A percentile compares a stretch with the other conserved stretches of the same genome.
These are phyloP conservation scores for Eilema sororculum DNA, from an alignment of 2,888 invertebrate genomes.

Conservation along the genomic window DNA sequence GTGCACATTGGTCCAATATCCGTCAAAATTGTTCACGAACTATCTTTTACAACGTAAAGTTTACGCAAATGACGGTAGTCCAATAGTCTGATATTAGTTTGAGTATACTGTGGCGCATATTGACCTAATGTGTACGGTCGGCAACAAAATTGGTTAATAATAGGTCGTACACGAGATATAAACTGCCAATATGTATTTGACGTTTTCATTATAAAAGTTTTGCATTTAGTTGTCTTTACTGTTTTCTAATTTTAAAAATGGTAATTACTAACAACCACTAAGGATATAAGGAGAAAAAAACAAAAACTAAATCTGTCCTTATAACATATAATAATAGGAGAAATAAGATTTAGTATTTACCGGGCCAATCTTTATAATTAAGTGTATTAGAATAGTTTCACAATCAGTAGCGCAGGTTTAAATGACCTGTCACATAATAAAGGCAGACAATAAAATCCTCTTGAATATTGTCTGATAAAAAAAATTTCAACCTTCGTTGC, in stretches of 20 bases:
- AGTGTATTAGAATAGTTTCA: neutral
- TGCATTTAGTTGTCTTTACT: no score
- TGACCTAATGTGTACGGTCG: neutral
- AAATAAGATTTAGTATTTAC: no score
- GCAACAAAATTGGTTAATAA: neutral
- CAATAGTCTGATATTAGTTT: neutral
- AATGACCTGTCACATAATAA: neutral
- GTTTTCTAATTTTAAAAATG: no score
- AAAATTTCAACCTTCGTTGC: neutral
- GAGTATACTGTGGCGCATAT: neutral
- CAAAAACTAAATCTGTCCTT: no score
- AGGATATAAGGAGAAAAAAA: no score
- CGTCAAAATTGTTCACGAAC: neutral
- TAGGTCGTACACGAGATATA: neutral
- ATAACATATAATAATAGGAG: no score
- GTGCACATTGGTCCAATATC: neutral
- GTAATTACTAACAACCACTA: no score
- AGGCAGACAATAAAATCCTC: neutral
- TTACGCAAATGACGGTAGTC: neutral
- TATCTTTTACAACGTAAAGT: neutral
- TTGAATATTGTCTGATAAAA: no score
- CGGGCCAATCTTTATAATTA: no score
- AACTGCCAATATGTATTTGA: neutral
- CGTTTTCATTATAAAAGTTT: no score
- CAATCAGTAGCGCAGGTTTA: neutral